Conservation (phyloP, 2,797 vertebrate genomes). For the Rhynchotus rufescens region DNA sequence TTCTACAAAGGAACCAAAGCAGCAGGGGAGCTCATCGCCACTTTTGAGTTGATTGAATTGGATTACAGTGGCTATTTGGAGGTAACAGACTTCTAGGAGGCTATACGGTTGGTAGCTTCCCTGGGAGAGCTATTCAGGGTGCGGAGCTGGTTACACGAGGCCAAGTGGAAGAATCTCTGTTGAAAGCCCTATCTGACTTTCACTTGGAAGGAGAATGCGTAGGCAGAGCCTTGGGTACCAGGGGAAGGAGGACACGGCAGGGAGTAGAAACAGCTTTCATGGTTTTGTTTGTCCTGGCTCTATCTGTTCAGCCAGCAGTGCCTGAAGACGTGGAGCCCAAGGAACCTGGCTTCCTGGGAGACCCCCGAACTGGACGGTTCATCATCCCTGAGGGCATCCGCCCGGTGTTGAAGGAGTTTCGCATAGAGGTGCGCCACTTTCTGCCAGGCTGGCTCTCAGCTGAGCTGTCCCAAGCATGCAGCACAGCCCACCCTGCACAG, state of each 20-base stretch:
- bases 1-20: conserved; percentile 85
- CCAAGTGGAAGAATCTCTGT: not conserved
- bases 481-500: not conserved
- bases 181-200: not conserved
- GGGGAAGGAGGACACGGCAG: not conserved
- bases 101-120: not conserved
- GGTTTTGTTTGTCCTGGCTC: not conserved
- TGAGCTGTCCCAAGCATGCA: no score
- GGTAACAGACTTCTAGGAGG: conserved; percentile 73
- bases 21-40: conserved; percentile 89
- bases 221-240: not conserved
- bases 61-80: conserved; percentile 89
- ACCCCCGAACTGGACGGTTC: conserved; percentile 77
- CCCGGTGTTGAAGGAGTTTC: conserved; percentile 89
- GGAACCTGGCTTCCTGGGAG: conserved; percentile 78
- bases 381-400: conserved; percentile 88
- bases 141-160: not conserved
- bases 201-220: not conserved
- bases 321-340: conserved; percentile 86
- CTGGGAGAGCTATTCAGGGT: not conserved
- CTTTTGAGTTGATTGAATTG: conserved; percentile 93
- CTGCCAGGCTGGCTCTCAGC: not conserved
- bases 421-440: conserved; percentile 86
- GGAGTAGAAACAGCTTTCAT: not conserved
- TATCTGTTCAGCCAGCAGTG: conserved; percentile 83